Evolutionary conservation across 2,888 invertebrate genomes (phyloP).

Genomic region (Strigamia crassipes): DNA sequence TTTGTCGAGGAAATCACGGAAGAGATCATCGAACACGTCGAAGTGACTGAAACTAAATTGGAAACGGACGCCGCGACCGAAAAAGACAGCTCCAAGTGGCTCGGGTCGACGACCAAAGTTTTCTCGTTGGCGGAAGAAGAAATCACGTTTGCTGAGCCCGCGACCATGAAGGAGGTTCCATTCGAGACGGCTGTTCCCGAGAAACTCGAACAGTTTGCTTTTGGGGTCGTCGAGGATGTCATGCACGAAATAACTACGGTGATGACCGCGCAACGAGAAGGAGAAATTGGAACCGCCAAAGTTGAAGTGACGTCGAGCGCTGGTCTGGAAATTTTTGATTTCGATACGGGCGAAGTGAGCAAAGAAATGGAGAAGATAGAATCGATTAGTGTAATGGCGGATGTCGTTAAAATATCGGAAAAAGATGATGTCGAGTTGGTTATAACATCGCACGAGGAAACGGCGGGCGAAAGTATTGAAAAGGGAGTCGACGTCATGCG

Average conservation of each 20-base stretch:
- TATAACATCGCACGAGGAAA: background rate
- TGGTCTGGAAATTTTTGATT: background rate
- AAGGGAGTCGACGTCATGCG: background rate
- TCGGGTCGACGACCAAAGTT: background rate
- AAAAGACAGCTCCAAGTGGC: background rate
- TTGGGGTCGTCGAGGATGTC: background rate
- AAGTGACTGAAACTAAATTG: background rate
- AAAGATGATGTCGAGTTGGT: background rate
- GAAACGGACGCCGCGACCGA: background rate
- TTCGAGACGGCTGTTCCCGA: background rate
- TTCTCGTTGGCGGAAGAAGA: conserved; percentile 23
- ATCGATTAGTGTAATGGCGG: background rate
- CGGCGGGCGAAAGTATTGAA: background rate
- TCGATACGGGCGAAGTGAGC: background rate
- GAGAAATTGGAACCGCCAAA: background rate
- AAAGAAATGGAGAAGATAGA: background rate
- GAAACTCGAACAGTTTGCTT: background rate
- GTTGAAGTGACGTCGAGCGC: background rate
- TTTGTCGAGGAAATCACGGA: conserved; percentile 13
- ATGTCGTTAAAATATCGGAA: background rate
- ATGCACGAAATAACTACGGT: background rate
- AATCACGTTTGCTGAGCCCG: background rate
- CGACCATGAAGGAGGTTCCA: background rate
- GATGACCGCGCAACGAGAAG: background rate
- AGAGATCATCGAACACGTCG: background rate